Evolutionary conservation across 2,797 vertebrate genomes (phyloP), one percentile per base, ranked within the genome.

Genomic region (Cirrhinus mrigala): DNA sequence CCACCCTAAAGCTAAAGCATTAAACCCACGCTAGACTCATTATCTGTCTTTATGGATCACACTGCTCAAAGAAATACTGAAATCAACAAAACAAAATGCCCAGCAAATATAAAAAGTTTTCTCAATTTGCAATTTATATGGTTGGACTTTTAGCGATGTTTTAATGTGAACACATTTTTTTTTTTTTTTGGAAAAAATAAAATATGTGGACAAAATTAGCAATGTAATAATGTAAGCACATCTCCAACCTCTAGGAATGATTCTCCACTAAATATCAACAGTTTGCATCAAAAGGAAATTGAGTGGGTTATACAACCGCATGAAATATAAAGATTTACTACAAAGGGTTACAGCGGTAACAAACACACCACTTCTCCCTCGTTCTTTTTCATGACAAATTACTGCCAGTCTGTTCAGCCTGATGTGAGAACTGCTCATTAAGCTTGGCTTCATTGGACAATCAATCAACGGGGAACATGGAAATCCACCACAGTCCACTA

Each of bases 371-470:
- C 64, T 90, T 88, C 82, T 86, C 86, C 84, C 88, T 56, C 74
- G 85, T 87, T 87, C 88, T 64, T 86, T 50, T 62, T 88, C 58
- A 91, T 94, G 94, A 95, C 94, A 91, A 94, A 96, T 95, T 89
- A 88, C 88, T 90, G 88, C 86, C 89, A 89, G 86, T 88, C 88
- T 90, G 89, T 90, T 93, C 90, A 91, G 90, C 90, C 89, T 68
- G 89, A 93, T 91, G 46, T 91, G 89, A 90, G 92, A 89, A 89
- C 90, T 87, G 86, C 93, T 95, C 95, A 95, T 95, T 95, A 95
- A 94, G 94, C 88, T 84, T 77, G 60, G 79, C 90, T 91, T 95
- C 94, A 94, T 93, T 94, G 93, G 91, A 94, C 94, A 89, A 95
- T 94, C 93, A 94, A 94, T 95, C 93, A 95, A 81, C 46, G 14